Percentiles rank a stretch among this genome's conserved stretches.
phyloP scores from a whole-genome alignment of 2,888 invertebrate species.

The Papilio protenor region DNA sequence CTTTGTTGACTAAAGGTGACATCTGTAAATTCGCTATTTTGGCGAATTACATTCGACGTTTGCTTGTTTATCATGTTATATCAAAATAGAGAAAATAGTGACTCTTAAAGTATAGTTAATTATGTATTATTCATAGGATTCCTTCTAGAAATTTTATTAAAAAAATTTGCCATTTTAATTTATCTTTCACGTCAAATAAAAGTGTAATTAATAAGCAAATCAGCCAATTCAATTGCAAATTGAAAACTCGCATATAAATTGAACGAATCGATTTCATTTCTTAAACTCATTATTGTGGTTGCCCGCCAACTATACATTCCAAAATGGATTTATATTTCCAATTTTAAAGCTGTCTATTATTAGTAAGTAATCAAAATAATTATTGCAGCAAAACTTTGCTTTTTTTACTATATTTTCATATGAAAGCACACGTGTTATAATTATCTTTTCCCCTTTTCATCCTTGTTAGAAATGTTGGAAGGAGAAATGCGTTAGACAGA shows the following conservation, averaged over 20 bases:
- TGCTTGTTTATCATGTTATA: too few relatives aligned
- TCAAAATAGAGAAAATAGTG: too few relatives aligned
- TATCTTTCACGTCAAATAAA: background rate
- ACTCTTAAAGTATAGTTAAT: too few relatives aligned
- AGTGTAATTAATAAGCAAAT: conserved; percentile 6
- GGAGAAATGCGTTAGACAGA: too few relatives aligned
- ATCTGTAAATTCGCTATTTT: too few relatives aligned
- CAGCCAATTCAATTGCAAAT: conserved; percentile 9
- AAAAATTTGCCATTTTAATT: background rate
- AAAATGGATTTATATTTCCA: background rate
- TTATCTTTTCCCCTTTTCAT: too few relatives aligned
- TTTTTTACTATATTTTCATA: too few relatives aligned
- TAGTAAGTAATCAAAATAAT: background rate
- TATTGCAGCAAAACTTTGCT: background rate
- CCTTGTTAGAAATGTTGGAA: too few relatives aligned
- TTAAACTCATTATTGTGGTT: background rate
- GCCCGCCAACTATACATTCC: background rate
- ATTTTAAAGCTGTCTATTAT: background rate
- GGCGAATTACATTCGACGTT: too few relatives aligned
- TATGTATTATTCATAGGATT: background rate
- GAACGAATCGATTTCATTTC: background rate
- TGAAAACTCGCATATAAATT: conserved; percentile 8
- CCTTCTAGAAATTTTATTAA: background rate
- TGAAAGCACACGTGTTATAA: too few relatives aligned
- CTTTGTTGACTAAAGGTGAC: too few relatives aligned